Percentiles rank a stretch among this genome's conserved stretches.
Conservation (phyloP, 2,113 vertebrate species). For the Microtus montanus region DNA sequence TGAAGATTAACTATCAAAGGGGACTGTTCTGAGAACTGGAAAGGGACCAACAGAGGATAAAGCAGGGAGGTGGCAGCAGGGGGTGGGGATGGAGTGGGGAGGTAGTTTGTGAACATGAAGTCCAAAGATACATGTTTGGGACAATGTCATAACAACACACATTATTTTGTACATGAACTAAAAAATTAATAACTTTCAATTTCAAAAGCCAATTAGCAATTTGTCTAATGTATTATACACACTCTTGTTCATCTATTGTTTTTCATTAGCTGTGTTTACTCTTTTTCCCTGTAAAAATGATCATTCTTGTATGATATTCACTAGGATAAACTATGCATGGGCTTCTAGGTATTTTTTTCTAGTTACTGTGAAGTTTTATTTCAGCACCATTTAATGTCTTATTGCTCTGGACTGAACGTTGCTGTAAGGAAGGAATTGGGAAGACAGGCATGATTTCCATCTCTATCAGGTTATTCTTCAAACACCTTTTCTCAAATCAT, state of each 20-base stretch:
- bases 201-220: background rate
- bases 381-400: background rate
- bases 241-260: background rate
- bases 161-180: background rate
- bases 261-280: slow-evolving; percentile 20
- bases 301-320: background rate
- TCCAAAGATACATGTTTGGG: background rate
- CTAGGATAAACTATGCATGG: background rate
- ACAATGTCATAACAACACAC: background rate
- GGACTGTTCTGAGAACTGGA: background rate
- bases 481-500: background rate
- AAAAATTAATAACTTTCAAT: background rate
- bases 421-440: background rate
- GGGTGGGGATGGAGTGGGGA: background rate
- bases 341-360: slow-evolving; percentile 29
- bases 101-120: background rate
- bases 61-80: background rate
- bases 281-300: background rate
- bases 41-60: background rate
- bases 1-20: background rate
- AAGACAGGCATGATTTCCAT: background rate
- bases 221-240: background rate
- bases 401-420: slow-evolving; percentile 5
- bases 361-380: slow-evolving; percentile 5
- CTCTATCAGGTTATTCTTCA: background rate